Conservation (phyloP, 2,797 vertebrate genomes). For the Alectoris magna region DNA sequence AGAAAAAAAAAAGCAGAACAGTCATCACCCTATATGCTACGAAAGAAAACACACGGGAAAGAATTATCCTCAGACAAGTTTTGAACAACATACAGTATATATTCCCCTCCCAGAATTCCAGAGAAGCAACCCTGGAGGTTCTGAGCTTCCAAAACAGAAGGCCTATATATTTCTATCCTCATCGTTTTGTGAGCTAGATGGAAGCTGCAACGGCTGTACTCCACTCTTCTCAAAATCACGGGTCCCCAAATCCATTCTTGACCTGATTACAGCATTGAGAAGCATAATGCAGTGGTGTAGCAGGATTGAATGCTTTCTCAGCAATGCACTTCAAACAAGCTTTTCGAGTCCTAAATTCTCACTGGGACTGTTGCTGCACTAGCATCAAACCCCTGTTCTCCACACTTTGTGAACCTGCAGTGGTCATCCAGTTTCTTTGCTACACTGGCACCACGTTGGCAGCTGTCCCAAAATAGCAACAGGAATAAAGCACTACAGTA, state of each 20-base stretch:
- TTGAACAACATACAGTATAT: background rate
- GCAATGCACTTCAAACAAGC: background rate
- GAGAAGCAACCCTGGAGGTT: background rate
- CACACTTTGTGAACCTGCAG: background rate
- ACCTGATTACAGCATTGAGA: background rate
- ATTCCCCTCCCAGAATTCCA: background rate
- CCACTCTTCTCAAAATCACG: background rate
- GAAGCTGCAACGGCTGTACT: background rate
- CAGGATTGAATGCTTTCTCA: background rate
- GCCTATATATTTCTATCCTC: rapidly evolving
- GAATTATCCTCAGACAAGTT: background rate
- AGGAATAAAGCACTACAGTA: background rate
- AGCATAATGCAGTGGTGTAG: background rate
- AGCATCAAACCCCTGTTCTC: background rate
- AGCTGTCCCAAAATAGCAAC: background rate
- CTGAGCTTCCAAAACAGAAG: background rate
- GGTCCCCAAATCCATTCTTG: background rate
- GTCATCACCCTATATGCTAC: background rate
- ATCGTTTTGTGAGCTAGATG: background rate
- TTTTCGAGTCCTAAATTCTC: background rate
- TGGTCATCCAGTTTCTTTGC: background rate
- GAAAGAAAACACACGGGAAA: background rate
- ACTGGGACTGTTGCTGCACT: background rate
- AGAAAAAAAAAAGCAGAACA: background rate
- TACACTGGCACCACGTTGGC: background rate